Evolutionary conservation across 2,113 vertebrate genomes (phyloP).

Genomic region (Pangasianodon gigas): DNA sequence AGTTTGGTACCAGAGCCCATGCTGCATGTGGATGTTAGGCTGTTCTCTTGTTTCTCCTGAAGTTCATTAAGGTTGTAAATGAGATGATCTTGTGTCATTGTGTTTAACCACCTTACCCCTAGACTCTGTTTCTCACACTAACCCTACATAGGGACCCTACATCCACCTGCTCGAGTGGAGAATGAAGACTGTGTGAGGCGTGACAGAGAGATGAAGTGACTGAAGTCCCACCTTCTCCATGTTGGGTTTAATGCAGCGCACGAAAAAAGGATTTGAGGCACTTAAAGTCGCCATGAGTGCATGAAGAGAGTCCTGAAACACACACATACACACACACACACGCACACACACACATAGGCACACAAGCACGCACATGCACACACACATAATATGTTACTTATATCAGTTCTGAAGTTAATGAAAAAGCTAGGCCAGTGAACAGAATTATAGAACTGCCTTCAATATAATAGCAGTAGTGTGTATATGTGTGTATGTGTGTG

Average conservation of each 20-base stretch:
- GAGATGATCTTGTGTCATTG: background rate
- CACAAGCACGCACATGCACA: constrained; percentile 58
- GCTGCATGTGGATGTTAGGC: background rate
- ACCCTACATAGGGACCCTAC: background rate
- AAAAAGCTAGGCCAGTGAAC: background rate
- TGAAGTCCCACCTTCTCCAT: constrained; percentile 81
- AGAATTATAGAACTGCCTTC: background rate
- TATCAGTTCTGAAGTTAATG: background rate
- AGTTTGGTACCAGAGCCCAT: background rate
- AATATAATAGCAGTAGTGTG: background rate
- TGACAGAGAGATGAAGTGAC: background rate
- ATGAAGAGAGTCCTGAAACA: constrained; percentile 86
- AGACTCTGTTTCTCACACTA: background rate
- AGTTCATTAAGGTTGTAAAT: background rate
- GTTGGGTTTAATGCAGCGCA: constrained; percentile 94
- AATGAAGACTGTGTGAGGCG: background rate
- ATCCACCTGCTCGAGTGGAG: background rate
- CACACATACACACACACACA: constrained; percentile 52
- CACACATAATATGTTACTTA: constrained; percentile 49
- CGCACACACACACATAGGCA: constrained; percentile 52
- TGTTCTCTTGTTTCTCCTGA: background rate
- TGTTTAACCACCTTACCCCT: background rate
- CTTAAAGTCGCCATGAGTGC: constrained; percentile 89
- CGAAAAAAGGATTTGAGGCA: constrained; percentile 89
- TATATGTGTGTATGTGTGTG: background rate